Conservation (phyloP, 2,797 vertebrate genomes). For the Morelia viridis region DNA sequence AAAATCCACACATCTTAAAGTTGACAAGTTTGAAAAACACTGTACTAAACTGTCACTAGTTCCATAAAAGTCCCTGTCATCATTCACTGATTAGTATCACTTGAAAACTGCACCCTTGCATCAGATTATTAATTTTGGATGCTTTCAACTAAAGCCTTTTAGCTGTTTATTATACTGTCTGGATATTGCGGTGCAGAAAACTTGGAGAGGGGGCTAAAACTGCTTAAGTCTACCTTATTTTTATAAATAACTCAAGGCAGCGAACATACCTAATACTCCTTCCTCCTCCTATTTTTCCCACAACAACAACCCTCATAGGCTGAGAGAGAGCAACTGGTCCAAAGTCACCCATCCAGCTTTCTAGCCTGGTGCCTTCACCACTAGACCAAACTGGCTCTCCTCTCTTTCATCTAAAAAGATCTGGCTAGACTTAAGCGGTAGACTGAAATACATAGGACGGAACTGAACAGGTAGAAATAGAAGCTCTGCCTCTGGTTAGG, state of each 20-base stretch:
- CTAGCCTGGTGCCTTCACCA: no score
- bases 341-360: no score
- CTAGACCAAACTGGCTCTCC: background rate
- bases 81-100: background rate
- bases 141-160: constrained; percentile 32
- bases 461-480: no score
- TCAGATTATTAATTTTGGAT: background rate
- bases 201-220: background rate
- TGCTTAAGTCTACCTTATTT: background rate
- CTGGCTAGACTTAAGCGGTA: background rate
- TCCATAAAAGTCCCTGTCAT: background rate
- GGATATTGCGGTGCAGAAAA: constrained; percentile 22
- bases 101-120: background rate
- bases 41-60: background rate
- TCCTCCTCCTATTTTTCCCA: no score
- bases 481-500: no score
- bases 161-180: constrained; percentile 33
- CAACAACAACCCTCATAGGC: no score
- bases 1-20: background rate
- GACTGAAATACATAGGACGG: no score
- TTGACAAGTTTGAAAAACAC: background rate
- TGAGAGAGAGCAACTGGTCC: no score
- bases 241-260: no score
- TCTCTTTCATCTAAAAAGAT: background rate
- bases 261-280: no score